Percentiles rank a stretch among this genome's conserved stretches.
Conservation (phyloP, 2,113 vertebrate genomes). For the Onychostoma macrolepis region DNA sequence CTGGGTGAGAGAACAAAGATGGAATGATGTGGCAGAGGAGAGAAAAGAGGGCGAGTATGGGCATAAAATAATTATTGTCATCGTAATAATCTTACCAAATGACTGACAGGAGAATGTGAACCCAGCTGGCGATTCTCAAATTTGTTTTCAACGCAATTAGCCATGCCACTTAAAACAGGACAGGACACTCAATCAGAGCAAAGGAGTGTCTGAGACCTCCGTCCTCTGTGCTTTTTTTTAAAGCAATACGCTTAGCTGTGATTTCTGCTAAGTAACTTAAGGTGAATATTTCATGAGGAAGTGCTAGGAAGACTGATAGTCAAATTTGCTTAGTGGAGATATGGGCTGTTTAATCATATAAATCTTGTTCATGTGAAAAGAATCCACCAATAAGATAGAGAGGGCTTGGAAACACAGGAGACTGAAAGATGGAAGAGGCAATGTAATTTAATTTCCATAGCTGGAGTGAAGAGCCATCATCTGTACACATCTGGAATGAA, state of each 20-base stretch:
- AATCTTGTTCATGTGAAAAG: constrained; percentile 50
- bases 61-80: constrained; percentile 24
- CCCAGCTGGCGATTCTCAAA: constrained; percentile 43
- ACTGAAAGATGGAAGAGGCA: neutral
- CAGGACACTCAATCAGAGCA: neutral
- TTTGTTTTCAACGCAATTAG: constrained; percentile 44
- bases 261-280: constrained; percentile 47
- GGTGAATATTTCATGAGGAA: constrained; percentile 43
- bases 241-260: constrained; percentile 9
- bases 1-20: neutral
- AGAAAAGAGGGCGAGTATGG: neutral
- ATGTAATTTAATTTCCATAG: constrained; percentile 27
- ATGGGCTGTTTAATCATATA: constrained; percentile 40
- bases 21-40: neutral
- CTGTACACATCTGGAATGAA: constrained; percentile 30
- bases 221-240: neutral
- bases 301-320: constrained; percentile 33
- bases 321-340: constrained; percentile 32
- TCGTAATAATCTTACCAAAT: constrained; percentile 67
- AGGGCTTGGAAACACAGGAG: neutral
- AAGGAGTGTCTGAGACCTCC: neutral
- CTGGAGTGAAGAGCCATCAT: constrained; percentile 28
- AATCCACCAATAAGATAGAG: neutral
- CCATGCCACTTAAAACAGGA: constrained; percentile 22
- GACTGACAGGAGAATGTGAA: constrained; percentile 46